Base-by-base conservation (phyloP, 2,797 vertebrate genomes). In the Lophura swinhoii region DNA sequence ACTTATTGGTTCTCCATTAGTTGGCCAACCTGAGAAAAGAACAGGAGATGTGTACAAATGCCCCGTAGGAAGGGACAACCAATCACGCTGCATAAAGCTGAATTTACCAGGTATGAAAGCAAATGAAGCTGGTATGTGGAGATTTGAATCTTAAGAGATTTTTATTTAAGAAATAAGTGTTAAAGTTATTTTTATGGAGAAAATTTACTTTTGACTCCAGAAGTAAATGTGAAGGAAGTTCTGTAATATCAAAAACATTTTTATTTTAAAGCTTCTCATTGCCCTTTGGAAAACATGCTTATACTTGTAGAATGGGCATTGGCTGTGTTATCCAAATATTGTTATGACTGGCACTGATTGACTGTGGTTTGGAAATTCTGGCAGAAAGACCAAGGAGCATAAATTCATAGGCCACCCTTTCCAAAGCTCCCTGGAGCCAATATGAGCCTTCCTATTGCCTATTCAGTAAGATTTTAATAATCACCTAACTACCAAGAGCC, bases 1-100 rank as follows among this genome's bases (percentile, higher is more conserved):
- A 77, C 98, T 99, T 82, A 99, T 99, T 97, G 99, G 99, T 80
- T 99, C 99, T 60, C 99, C 99, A 0, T 95, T 99, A 93, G 98
- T 98, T 74, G 99, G 99, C 39, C 99, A 99, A 68, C 99, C 99
- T 29, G 92, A 97, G 23, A 98, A 97, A 92, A 97, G 98, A 96
- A 99, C 98, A 6, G 99, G 99, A 44, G 99, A 99, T 70, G 99
- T 99, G 68, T 99, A 99, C 96, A 99, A 99, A 96, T 99, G 99
- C 90, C 98, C 98, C 5, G 98, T 99, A 39, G 98, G 98, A 44
- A 97, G 58, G 59, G 94, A 83, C 39, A 67, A 70, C 78, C 96
- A 97, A 59, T 97, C 95, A 14, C 92, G 91, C 48, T 99, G 99
- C 68, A 76, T 98, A 80, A 99, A 99, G 96, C 97, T 99, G 94